Evolutionary conservation across 2,797 vertebrate species (phyloP), one percentile per base, ranked within the genome.

Genomic region (Holocentrus rufus): DNA sequence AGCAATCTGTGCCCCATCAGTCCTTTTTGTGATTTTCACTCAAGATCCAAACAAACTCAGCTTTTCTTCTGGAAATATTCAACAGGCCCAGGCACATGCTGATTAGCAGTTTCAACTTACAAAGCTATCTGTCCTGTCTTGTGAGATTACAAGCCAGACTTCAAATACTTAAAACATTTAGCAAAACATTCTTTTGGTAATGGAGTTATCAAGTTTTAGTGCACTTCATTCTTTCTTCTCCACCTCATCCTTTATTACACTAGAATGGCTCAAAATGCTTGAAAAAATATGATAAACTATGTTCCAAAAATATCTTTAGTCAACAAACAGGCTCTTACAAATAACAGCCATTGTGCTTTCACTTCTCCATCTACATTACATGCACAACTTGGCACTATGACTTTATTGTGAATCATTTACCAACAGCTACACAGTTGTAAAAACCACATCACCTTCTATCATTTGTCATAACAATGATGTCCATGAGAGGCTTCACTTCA

Each of bases 301-400:
- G 39, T 57, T 80, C 57, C 46, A 80, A 80, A 85, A 82, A 82
- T 68, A 75, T 69, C 34, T 72, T 27, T 34, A 46, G 27, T 22
- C 52, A 9, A 31, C 50, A 63, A 72, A 65, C 15, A n/a, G 23
- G 44, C 44, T 0, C 0, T 60, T 18, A 57, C n/a, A 49, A 56
- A 42, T 42, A 15, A 66, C 56, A 44, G 42, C 42, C 0, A 2
- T 49, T 49, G 64, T 49, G 56, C 34, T 70, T 59, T 10, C 25
- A 55, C 8, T 27, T 66, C 34, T 52, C 20, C 7, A 15, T 5
- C 36, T 13, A 50, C 3, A 63, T 14, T 22, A 54, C 34, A n/a
- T 18, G 30, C 9, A 55, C 5, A 14, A 42, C 13, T 23, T 54
- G 52, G 52, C 23, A 54, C 52, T 2, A 11, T 23, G 10, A 5